Conservation (phyloP, 1,140 invertebrate genomes). For the Listronotus oregonensis region DNA sequence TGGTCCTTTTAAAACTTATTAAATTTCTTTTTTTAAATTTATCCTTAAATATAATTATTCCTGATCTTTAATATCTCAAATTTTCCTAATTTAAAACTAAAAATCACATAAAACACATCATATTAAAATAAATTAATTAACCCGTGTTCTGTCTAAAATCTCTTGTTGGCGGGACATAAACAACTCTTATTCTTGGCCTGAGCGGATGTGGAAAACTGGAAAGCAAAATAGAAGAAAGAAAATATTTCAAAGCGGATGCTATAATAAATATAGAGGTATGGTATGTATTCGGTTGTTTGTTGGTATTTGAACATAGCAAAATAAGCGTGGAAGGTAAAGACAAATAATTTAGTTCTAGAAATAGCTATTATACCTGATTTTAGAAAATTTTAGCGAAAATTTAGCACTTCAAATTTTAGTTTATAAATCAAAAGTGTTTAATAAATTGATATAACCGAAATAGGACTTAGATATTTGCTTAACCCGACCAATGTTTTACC, state of each 20-base stretch:
- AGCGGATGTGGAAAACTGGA: constrained; percentile 8
- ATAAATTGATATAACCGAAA: too few relatives aligned
- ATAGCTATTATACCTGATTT: constrained; percentile 14
- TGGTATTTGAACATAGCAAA: constrained; percentile 16
- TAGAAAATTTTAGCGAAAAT: too few relatives aligned
- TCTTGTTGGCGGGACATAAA: neutral
- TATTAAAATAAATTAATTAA: constrained; percentile 2
- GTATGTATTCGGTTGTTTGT: constrained; percentile 1
- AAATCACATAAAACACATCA: too few relatives aligned
- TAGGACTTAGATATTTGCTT: too few relatives aligned
- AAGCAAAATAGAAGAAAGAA: constrained; percentile 20
- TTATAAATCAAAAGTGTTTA: too few relatives aligned
- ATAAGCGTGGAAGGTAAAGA: constrained; percentile 5
- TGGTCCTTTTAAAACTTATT: too few relatives aligned
- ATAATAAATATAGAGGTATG: constrained; percentile 21
- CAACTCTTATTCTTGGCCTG: neutral
- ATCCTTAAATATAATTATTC: too few relatives aligned
- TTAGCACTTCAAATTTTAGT: too few relatives aligned
- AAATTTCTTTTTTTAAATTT: too few relatives aligned
- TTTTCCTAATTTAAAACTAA: too few relatives aligned
- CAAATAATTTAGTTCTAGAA: constrained; percentile 4
- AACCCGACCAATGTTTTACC: too few relatives aligned
- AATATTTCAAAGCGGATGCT: constrained; percentile 21
- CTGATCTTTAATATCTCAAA: too few relatives aligned
- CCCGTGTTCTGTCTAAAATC: constrained; percentile 1